phyloP scores from a whole-genome alignment of 2,888 invertebrate genomes.

The Graphium colonna region DNA sequence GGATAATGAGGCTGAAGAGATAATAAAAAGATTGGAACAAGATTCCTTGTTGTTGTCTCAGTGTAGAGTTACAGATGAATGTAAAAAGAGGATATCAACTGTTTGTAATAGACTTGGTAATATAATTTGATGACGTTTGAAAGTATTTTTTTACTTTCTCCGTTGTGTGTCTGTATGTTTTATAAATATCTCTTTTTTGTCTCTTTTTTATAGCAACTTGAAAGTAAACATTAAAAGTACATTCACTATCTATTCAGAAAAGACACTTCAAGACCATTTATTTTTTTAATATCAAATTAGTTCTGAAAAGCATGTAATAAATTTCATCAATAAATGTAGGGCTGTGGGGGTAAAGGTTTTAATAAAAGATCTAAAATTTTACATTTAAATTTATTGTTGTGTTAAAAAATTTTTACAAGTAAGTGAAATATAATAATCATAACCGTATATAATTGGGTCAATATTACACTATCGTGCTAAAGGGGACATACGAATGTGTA shows the following conservation, averaged over 20 bases:
- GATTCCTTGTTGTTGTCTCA: constrained; percentile 42
- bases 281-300: too few relatives aligned
- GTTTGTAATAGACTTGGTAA: constrained; percentile 50
- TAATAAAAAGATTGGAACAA: constrained; percentile 50
- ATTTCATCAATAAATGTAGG: too few relatives aligned
- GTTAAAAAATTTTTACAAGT: constrained; percentile 79
- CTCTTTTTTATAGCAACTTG: too few relatives aligned
- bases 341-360: not conserved
- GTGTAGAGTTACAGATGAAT: constrained; percentile 42
- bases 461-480: constrained; percentile 48
- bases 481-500: constrained; percentile 3
- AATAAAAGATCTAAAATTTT: constrained; percentile 61
- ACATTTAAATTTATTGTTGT: constrained; percentile 79
- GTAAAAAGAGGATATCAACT: constrained; percentile 44
- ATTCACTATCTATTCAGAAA: too few relatives aligned
- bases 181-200: too few relatives aligned
- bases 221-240: too few relatives aligned
- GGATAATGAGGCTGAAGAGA: constrained; percentile 40
- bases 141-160: constrained; percentile 31
- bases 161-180: too few relatives aligned
- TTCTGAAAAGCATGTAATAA: too few relatives aligned
- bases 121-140: constrained; percentile 34
- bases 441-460: constrained; percentile 56
- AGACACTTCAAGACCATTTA: too few relatives aligned
- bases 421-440: constrained; percentile 76